phyloP scores from a whole-genome alignment of 1,140 invertebrate species.

The Diuraphis noxia region DNA sequence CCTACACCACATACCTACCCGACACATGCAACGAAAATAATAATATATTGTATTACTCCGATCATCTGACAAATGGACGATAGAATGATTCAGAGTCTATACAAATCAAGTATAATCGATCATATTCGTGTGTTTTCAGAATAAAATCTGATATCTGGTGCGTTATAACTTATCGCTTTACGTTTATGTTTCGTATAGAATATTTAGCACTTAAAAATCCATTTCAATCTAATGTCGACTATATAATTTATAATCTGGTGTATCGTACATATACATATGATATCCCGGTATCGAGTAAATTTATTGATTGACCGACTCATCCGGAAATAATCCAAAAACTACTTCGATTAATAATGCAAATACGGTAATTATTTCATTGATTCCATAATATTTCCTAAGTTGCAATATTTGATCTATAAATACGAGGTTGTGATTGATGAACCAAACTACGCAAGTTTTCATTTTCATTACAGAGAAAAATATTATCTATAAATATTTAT shows the following conservation, averaged over 20 bases:
- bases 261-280: background rate
- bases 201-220: background rate
- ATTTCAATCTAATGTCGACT: background rate
- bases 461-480: background rate
- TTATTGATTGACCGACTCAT: background rate
- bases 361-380: background rate
- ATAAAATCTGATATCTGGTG: too few relatives aligned
- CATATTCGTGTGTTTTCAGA: too few relatives aligned
- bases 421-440: background rate
- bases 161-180: too few relatives aligned
- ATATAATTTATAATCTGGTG: background rate
- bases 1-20: background rate
- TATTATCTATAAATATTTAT: background rate
- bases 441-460: background rate
- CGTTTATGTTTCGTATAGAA: background rate
- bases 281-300: accelerated
- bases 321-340: background rate
- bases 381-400: background rate
- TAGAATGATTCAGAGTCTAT: background rate
- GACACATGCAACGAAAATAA: background rate
- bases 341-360: accelerated
- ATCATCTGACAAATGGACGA: too few relatives aligned
- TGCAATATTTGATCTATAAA: background rate
- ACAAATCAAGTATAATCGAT: too few relatives aligned
- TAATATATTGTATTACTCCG: too few relatives aligned